Evolutionary conservation across 2,888 invertebrate species (phyloP), one percentile per base, ranked within the genome.

Genomic region (Thereva unica): DNA sequence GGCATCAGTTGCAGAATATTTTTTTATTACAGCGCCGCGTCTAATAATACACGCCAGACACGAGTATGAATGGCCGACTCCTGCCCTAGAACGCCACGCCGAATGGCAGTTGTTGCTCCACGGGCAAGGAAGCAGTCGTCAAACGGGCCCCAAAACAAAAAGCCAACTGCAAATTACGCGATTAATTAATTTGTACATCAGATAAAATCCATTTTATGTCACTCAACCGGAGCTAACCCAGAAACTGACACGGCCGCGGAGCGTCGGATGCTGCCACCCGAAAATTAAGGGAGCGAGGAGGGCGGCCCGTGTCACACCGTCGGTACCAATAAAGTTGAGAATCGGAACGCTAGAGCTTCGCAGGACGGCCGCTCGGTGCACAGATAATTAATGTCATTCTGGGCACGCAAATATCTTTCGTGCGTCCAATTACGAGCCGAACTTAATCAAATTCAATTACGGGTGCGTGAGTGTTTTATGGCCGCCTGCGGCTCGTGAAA

Each of bases 141-240:
- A 59, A 49, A 45, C n/a, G 12, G 59, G 40, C 37, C 37, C 47
- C 8, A 44, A 53, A 3, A 53, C 65, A 63, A 66, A 68, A 55
- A 66, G 44, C 45, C 67, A 63, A 44, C 59, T 10, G 34, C 61
- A 67, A 67, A 69, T 67, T 67, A 69, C 64, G 67, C 67, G 67
- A 64, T 66, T 69, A 69, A 69, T 69, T 69, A 69, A 69, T 69
- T 69, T 67, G 57, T 67, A 69, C 67, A 69, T 67, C 67, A 69
- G 69, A 69, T 69, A 69, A 63, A 69, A 65, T 55, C 56, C 55
- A 67, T 67, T 69, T 67, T 61, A 65, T 69, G 69, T 69, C 69
- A 69, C 66, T 69, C 69, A 69, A 65, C 49, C 56, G 47, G 44
- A 44, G n/a, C n/a, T 44, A 9, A 44, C 44, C n/a, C 8, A 44